Conservation (phyloP, 2,113 vertebrate genomes). For the Neogobius melanostomus region DNA sequence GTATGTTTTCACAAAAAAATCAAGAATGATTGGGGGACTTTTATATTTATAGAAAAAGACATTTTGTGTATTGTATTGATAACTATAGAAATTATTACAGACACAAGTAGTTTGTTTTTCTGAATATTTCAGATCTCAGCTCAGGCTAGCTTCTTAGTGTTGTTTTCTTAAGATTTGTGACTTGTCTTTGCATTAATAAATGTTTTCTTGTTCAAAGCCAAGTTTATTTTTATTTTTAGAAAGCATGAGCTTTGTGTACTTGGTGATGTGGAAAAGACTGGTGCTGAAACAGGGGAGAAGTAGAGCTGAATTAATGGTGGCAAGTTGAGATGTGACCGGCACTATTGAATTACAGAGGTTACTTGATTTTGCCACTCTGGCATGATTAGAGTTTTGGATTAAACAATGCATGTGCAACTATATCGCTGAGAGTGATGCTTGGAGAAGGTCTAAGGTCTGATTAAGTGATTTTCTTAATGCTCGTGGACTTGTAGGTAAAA, state of each 20-base stretch:
- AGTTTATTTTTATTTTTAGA: slow-evolving; percentile 14
- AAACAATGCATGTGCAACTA: too few relatives aligned
- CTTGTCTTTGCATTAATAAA: slow-evolving; percentile 86
- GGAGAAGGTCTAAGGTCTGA: too few relatives aligned
- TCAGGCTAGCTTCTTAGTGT: slow-evolving; percentile 87
- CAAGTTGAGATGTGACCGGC: too few relatives aligned
- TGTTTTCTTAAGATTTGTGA: slow-evolving; percentile 84
- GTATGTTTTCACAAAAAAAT: slow-evolving; percentile 81
- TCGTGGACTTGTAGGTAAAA: too few relatives aligned
- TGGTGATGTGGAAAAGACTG: not conserved
- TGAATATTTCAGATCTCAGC: slow-evolving; percentile 87
- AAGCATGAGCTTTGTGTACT: not conserved
- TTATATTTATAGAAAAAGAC: slow-evolving; percentile 83
- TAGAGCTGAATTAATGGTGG: too few relatives aligned
- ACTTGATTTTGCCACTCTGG: too few relatives aligned
- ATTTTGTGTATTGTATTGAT: slow-evolving; percentile 83
- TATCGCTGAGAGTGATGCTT: too few relatives aligned
- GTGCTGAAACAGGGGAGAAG: too few relatives aligned
- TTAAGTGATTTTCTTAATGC: too few relatives aligned
- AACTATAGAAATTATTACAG: slow-evolving; percentile 80
- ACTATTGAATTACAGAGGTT: too few relatives aligned
- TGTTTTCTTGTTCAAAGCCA: slow-evolving; percentile 77
- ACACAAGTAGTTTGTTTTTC: slow-evolving; percentile 85
- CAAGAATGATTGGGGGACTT: slow-evolving; percentile 77
- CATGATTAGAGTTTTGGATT: too few relatives aligned